Evolutionary conservation across 1,140 invertebrate species (phyloP).

Genomic region (Cydia pomonella): DNA sequence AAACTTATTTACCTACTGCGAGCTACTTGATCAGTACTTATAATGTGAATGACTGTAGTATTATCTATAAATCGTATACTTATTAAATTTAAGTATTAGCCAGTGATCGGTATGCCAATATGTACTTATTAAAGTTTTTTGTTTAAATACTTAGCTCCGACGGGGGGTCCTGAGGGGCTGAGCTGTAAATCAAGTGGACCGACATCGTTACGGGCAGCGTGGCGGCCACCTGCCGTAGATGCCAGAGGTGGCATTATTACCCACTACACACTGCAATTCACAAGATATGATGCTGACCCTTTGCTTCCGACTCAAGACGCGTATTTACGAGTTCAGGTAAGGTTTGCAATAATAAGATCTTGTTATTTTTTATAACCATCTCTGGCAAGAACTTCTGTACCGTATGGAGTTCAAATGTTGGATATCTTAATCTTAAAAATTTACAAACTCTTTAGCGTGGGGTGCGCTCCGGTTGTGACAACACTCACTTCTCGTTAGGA

Average conservation of each 20-base stretch:
- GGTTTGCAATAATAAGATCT: slow-evolving; percentile 16
- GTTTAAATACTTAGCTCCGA: slow-evolving; percentile 80
- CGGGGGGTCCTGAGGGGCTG: slow-evolving; percentile 84
- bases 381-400: no score
- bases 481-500: no score
- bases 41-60: not conserved
- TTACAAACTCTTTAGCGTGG: no score
- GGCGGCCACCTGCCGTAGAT: slow-evolving; percentile 86
- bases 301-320: slow-evolving; percentile 64
- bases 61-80: not conserved
- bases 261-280: slow-evolving; percentile 87
- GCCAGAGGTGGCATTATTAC: slow-evolving; percentile 89
- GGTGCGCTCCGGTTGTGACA: no score
- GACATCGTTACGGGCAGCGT: slow-evolving; percentile 87
- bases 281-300: slow-evolving; percentile 65
- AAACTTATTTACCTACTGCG: no score
- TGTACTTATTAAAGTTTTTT: not conserved
- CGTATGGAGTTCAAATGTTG: no score
- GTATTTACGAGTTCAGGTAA: slow-evolving; percentile 67
- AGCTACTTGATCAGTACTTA: no score
- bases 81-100: not conserved
- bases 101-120: no score
- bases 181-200: slow-evolving; percentile 86
- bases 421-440: no score
- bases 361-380: no score